Percentiles rank a stretch among this genome's conserved stretches.
Conservation (phyloP, 1,140 invertebrate species). For the Pemphigus obesinymphae region DNA sequence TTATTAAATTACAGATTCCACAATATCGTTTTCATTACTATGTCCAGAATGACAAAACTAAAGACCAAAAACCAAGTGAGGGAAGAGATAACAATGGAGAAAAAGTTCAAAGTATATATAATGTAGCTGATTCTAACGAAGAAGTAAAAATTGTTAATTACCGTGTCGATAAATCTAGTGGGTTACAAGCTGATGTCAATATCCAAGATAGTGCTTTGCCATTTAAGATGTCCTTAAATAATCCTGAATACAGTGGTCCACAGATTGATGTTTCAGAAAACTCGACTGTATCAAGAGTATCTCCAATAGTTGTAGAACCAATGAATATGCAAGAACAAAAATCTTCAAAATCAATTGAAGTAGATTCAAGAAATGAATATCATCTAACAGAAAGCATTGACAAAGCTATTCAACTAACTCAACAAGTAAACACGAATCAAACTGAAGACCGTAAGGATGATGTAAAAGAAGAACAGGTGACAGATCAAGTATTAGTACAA, state of each 20-base stretch:
- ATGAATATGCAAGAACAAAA: background rate
- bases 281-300: background rate
- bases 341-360: background rate
- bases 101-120: conserved; percentile 41
- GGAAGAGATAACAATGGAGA: conserved; percentile 48
- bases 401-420: background rate
- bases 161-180: conserved; percentile 45
- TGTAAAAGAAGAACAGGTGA: background rate
- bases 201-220: background rate
- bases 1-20: conserved; percentile 30
- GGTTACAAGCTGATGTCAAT: conserved; percentile 26
- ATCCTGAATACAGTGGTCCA: background rate
- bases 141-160: conserved; percentile 47
- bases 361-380: background rate
- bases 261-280: background rate
- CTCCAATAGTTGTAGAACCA: conserved; percentile 25
- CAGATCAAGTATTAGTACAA: conserved; percentile 8
- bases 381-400: background rate
- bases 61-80: conserved; percentile 49
- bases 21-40: conserved; percentile 42
- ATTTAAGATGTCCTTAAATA: background rate
- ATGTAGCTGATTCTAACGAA: conserved; percentile 47
- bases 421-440: background rate
- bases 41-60: conserved; percentile 49
- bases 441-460: conserved; percentile 28